A percentile compares a stretch with the other conserved stretches of the same genome.
Conservation (phyloP, 2,888 invertebrate species). For the Catocala nupta region DNA sequence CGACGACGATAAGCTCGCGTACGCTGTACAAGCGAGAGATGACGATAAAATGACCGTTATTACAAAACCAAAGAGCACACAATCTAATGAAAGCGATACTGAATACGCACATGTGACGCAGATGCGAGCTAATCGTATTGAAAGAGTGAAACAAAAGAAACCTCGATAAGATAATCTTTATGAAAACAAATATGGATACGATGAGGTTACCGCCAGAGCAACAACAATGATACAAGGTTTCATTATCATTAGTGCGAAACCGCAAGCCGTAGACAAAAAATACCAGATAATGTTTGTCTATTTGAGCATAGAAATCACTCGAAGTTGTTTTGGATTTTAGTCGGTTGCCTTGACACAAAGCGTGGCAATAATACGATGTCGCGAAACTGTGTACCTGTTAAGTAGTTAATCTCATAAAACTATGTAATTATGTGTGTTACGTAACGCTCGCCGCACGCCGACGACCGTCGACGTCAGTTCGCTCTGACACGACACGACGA, state of each 20-base stretch:
- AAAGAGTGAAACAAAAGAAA: constrained; percentile 63
- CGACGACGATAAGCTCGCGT: constrained; percentile 25
- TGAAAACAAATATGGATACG: constrained; percentile 58
- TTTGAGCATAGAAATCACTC: constrained; percentile 30
- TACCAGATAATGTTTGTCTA: constrained; percentile 18
- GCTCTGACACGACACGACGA: constrained; percentile 26
- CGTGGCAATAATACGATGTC: constrained; percentile 17
- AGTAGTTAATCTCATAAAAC: constrained; percentile 60
- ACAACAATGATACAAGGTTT: constrained; percentile 32
- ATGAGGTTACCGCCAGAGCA: constrained; percentile 37
- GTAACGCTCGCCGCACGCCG: constrained; percentile 45
- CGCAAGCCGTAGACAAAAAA: constrained; percentile 13
- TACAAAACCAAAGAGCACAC: constrained; percentile 41
- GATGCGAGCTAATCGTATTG: constrained; percentile 46
- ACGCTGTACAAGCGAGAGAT: constrained; percentile 13
- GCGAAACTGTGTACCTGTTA: constrained; percentile 36
- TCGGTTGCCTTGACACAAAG: constrained; percentile 44
- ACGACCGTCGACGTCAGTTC: constrained; percentile 23
- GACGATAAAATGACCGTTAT: constrained; percentile 43
- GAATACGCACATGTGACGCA: constrained; percentile 45
- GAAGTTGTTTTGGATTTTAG: constrained; percentile 23
- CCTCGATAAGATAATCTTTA: constrained; percentile 60
- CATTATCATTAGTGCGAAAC: constrained; percentile 28
- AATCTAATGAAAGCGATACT: constrained; percentile 37
- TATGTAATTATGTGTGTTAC: constrained; percentile 56